These are phyloP conservation scores for Chloroclystis v-ata DNA, from an alignment of 2,888 invertebrate genomes.

Conservation along the genomic window DNA sequence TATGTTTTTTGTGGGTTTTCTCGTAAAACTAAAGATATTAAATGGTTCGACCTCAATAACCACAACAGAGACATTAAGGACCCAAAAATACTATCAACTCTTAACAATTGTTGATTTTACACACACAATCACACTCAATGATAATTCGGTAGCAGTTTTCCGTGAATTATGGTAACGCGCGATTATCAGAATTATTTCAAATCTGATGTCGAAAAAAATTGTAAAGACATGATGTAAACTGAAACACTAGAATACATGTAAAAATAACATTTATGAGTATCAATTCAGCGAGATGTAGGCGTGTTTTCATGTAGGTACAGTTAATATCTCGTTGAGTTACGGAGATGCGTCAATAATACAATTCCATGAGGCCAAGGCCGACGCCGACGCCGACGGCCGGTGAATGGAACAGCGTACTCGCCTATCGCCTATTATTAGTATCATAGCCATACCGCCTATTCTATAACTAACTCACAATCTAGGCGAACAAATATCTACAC, in stretches of 20 bases:
- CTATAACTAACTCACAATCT: conserved; percentile 20
- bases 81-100: too few species aligned
- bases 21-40: background rate
- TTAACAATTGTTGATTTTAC: too few species aligned
- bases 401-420: conserved; percentile 66
- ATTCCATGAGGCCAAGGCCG: conserved; percentile 62
- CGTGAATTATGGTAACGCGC: too few species aligned
- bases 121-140: too few species aligned
- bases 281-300: conserved; percentile 26
- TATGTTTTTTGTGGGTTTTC: background rate
- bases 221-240: conserved; percentile 15
- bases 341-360: conserved; percentile 54
- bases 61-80: background rate
- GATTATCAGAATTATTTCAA: conserved; percentile 7
- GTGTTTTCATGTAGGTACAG: conserved; percentile 27
- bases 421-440: conserved; percentile 62
- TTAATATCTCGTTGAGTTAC: conserved; percentile 30
- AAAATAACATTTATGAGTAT: conserved; percentile 28
- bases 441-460: conserved; percentile 39
- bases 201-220: conserved; percentile 8
- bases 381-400: conserved; percentile 43
- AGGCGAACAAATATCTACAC: conserved; percentile 5
- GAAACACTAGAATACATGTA: conserved; percentile 18
- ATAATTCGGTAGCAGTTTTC: too few species aligned
- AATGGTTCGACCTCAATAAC: background rate